Evolutionary conservation across 2,113 vertebrate genomes (phyloP).

Genomic region (Acanthochromis polyacanthus): DNA sequence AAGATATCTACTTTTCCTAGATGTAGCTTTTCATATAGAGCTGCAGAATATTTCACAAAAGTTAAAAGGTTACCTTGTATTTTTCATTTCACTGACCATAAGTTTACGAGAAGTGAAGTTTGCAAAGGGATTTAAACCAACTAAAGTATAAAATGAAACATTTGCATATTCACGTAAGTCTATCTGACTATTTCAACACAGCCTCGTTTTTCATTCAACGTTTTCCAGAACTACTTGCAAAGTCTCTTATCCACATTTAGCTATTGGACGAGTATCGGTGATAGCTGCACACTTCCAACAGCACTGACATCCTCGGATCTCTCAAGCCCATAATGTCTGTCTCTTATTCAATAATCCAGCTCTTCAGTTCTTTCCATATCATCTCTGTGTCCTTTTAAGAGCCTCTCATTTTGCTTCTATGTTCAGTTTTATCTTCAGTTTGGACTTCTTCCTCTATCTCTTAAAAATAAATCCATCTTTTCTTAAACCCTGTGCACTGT

Average conservation of each 20-base stretch:
- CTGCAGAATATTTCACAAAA: too few relatives aligned
- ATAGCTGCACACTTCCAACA: constrained; percentile 13
- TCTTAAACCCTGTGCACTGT: neutral
- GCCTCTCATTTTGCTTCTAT: neutral
- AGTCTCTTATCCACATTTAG: constrained; percentile 19
- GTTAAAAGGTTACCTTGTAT: too few relatives aligned
- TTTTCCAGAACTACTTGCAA: constrained; percentile 25
- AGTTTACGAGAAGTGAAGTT: neutral
- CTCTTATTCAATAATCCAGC: constrained; percentile 34
- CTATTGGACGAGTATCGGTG: constrained; percentile 16
- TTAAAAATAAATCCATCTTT: constrained; percentile 7
- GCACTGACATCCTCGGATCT: constrained; percentile 14
- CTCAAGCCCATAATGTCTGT: constrained; percentile 15
- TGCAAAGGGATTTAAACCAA: neutral
- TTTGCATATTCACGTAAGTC: neutral
- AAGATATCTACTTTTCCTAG: too few relatives aligned
- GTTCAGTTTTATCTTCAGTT: constrained; percentile 32
- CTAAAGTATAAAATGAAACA: neutral
- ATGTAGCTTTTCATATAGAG: too few relatives aligned
- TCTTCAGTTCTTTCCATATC: constrained; percentile 12
- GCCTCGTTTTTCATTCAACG: neutral
- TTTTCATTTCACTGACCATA: too few relatives aligned
- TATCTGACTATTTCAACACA: neutral
- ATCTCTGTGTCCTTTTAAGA: constrained; percentile 26
- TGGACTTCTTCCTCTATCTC: constrained; percentile 10